Evolutionary conservation across 2,113 vertebrate genomes (phyloP), one percentile per base, ranked within the genome.

Genomic region (Corythaixoides concolor): DNA sequence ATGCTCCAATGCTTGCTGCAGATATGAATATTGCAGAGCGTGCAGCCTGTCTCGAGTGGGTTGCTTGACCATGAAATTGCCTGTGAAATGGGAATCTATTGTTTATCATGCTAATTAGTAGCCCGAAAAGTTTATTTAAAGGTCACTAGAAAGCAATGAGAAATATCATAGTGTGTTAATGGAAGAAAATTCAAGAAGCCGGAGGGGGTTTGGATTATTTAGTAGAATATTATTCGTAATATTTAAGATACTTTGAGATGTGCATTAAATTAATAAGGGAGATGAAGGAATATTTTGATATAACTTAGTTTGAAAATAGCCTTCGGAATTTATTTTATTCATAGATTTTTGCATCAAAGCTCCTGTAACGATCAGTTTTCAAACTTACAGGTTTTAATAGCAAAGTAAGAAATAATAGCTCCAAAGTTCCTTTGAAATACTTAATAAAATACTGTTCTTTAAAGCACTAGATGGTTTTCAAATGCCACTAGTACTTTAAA

Each of bases 351-450:
- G 32, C 62, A 89, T 84, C 85, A 93, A 90, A 97, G 70, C 64
- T 88, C 60, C 32, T 21, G 12, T 11, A 80, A 91, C 67, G 86
- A 87, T 87, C 92, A 68, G 53, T 91, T 82, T 67, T 95, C 84
- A 67, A 67, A 90, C 75, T 77, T 87, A 12, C 37, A 68, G 87
- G 77, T 91, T 93, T 96, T 91, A 92, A 84, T 80, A 89, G 76
- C 88, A 90, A 96, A 95, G 85, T 56, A 94, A 64, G 78, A 92
- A 94, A 90, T 82, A 95, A 95, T 66, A 60, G 49, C 58, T 58
- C 41, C 2, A 8, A 95, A 79, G 35, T 24, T 63, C 49, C 56
- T 96, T 74, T 91, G 94, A 75, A 95, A 94, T 53, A 53, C 37
- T 89, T 89, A 70, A 84, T 92, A 67, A 95, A 95, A 86, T 47